A percentile compares a stretch with the other conserved stretches of the same genome.
phyloP scores from a whole-genome alignment of 37 sponge, comb jelly and placozoan species.

The Halisarca cf. caerulea region DNA sequence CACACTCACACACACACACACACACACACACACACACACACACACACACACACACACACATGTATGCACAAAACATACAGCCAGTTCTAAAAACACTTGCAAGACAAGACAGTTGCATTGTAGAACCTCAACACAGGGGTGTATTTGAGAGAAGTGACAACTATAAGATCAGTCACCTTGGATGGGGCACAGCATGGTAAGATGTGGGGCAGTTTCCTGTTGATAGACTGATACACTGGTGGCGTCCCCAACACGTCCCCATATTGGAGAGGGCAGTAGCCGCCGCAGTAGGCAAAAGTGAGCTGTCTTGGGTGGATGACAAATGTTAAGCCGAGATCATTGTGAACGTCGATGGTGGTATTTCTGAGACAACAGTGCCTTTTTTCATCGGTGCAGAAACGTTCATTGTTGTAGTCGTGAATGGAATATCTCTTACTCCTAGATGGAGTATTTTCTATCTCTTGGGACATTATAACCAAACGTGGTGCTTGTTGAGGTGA shows the following conservation, averaged over 20 bases:
- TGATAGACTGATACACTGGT: constrained; percentile 28
- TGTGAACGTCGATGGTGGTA: constrained; percentile 40
- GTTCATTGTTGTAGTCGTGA: neutral
- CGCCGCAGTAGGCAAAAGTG: constrained; percentile 59
- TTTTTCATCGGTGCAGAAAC: constrained; percentile 38
- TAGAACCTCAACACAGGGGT: too few relatives aligned
- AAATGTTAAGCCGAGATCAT: constrained; percentile 41
- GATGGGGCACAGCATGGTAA: constrained; percentile 65
- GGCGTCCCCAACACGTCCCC: constrained; percentile 30
- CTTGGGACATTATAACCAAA: neutral
- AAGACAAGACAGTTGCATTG: too few relatives aligned
- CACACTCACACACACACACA: too few relatives aligned
- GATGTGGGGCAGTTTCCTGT: neutral
- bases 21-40: too few relatives aligned
- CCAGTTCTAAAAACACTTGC: too few relatives aligned
- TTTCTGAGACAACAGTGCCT: constrained; percentile 58
- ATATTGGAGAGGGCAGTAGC: constrained; percentile 37
- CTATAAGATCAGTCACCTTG: too few relatives aligned
- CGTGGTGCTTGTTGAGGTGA: neutral
- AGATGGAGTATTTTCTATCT: neutral
- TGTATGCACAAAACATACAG: too few relatives aligned
- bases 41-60: too few relatives aligned
- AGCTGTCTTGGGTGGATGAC: constrained; percentile 26
- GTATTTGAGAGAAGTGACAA: too few relatives aligned
- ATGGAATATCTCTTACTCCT: neutral